Percentiles rank a stretch among this genome's conserved stretches.
phyloP scores from a whole-genome alignment of 2,888 invertebrate species.

The Napeogenes inachia region DNA sequence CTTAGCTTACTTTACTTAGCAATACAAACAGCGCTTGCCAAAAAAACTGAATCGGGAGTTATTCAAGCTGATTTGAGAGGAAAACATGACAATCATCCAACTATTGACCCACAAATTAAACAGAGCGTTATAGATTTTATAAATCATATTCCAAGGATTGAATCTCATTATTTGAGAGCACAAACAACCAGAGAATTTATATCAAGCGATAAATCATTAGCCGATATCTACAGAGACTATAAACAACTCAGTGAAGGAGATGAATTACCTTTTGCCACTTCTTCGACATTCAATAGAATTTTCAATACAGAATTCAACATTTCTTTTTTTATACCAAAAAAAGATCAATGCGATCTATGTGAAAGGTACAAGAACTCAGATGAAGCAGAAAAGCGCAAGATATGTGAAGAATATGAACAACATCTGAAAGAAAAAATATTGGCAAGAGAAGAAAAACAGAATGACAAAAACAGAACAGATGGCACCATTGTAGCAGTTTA shows the following conservation, averaged over 20 bases:
- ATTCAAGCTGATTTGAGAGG: conserved; percentile 21
- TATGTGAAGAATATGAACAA: conserved; percentile 20
- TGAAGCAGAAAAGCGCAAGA: conserved; percentile 23
- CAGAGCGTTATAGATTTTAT: conserved; percentile 25
- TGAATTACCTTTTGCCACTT: conserved; percentile 19
- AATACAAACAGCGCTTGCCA: conserved; percentile 15
- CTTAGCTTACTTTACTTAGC: conserved; percentile 4
- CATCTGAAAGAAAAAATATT: no score
- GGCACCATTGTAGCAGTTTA: conserved; percentile 25
- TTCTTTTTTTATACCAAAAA: conserved; percentile 33
- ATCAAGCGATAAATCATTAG: conserved; percentile 30
- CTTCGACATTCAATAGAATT: conserved; percentile 31
- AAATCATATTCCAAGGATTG: conserved; percentile 20
- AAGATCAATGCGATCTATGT: conserved; percentile 34
- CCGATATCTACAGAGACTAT: conserved; percentile 33
- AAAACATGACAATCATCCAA: conserved; percentile 22
- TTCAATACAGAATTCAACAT: conserved; percentile 34
- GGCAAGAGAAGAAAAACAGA: conserved; percentile 21
- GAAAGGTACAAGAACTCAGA: conserved; percentile 29
- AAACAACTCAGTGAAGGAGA: conserved; percentile 24
- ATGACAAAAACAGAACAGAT: conserved; percentile 21
- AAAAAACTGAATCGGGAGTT: conserved; percentile 13
- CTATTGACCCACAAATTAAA: conserved; percentile 22
- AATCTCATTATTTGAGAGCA: conserved; percentile 26
- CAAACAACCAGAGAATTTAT: conserved; percentile 30